These are phyloP conservation scores for Yponomeuta evonymella DNA, from an alignment of 2,888 invertebrate genomes.

Conservation along the genomic window DNA sequence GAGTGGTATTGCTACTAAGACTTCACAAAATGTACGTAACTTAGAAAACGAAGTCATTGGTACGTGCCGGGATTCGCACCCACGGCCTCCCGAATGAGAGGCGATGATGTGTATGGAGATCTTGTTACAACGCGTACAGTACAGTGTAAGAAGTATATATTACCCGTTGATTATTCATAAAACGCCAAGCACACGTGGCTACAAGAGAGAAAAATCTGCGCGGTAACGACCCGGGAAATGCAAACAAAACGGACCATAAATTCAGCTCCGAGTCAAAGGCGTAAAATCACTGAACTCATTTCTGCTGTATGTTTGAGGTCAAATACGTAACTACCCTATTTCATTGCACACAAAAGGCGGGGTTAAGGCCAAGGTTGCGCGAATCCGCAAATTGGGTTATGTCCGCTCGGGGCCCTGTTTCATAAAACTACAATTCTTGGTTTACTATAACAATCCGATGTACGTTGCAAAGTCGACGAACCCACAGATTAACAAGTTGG, in stretches of 20 bases:
- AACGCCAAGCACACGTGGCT: not conserved
- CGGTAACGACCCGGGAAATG: not conserved
- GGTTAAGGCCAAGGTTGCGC: conserved; percentile 1
- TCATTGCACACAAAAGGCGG: conserved; percentile 10
- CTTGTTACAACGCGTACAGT: no score
- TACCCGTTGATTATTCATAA: no score
- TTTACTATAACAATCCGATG: not conserved
- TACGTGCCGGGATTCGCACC: no score
- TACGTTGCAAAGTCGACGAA: no score
- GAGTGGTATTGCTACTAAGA: no score
- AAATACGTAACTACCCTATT: conserved; percentile 13
- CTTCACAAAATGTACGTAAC: no score
- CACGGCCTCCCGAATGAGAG: no score
- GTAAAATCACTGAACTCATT: conserved; percentile 10
- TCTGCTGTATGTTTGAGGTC: conserved; percentile 2
- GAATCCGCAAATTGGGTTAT: not conserved
- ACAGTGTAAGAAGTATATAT: no score
- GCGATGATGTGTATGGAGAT: no score
- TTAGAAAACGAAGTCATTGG: no score
- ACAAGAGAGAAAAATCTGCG: not conserved
- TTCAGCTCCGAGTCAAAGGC: not conserved
- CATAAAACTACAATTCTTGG: not conserved
- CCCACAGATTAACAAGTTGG: no score
- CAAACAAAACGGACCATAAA: not conserved
- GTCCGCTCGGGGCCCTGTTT: not conserved